Conservation (phyloP, 2,113 vertebrate species). For the Desmodus rotundus region DNA sequence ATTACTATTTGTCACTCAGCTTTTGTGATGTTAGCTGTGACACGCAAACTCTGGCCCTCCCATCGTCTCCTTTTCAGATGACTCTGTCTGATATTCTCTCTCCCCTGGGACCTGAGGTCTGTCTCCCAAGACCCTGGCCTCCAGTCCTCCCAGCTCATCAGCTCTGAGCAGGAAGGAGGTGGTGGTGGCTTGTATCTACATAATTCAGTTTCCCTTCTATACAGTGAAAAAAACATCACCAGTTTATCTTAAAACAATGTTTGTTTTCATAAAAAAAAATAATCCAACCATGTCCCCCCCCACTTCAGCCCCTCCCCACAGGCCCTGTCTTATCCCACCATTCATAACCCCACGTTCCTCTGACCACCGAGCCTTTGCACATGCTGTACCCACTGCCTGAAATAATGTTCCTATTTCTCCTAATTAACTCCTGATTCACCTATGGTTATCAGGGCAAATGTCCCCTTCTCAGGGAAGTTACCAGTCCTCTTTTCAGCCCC, state of each 20-base stretch:
- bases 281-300: neutral
- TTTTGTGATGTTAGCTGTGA: neutral
- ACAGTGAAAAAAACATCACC: neutral
- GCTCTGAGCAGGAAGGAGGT: neutral
- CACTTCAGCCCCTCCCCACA: neutral
- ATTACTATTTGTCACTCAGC: neutral
- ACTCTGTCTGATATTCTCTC: neutral
- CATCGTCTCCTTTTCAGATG: accelerated
- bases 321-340: neutral
- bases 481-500: too few species aligned
- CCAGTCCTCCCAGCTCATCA: neutral
- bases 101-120: neutral
- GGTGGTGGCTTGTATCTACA: too few species aligned
- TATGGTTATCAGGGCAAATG: neutral
- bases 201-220: neutral
- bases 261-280: neutral
- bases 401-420: neutral
- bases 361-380: neutral
- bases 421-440: neutral
- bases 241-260: neutral
- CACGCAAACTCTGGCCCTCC: too few species aligned
- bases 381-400: neutral
- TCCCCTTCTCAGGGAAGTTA: neutral
- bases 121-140: neutral
- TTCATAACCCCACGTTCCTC: neutral